Evolutionary conservation across 2,113 vertebrate genomes (phyloP).

Genomic region (Passer montanus): DNA sequence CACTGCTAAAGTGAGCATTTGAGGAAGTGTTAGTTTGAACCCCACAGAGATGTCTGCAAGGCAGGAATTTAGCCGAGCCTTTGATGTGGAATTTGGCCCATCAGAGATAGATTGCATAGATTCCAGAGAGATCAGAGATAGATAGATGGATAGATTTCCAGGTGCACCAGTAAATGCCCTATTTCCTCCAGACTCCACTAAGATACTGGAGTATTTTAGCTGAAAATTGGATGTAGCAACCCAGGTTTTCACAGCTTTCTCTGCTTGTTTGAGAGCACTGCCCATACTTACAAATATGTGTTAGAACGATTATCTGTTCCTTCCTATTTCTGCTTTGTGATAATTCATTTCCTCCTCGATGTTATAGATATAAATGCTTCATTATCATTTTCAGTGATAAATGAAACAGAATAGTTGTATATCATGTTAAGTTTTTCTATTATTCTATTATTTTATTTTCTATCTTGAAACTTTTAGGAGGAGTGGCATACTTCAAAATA

Average conservation of each 20-base stretch:
- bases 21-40: neutral
- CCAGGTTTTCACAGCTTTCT: neutral
- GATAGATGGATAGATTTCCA: neutral
- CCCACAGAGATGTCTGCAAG: neutral
- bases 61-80: neutral
- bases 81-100: neutral
- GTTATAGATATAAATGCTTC: neutral
- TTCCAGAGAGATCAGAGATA: neutral
- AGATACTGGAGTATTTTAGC: neutral
- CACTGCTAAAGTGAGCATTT: neutral
- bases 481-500: slow-evolving; percentile 45
- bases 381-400: slow-evolving; percentile 31
- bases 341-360: slow-evolving; percentile 55
- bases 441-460: slow-evolving; percentile 59
- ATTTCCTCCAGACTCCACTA: neutral
- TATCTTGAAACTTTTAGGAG: slow-evolving; percentile 31
- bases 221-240: neutral
- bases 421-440: slow-evolving; percentile 35
- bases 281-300: neutral
- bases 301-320: neutral
- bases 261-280: neutral
- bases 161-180: neutral
- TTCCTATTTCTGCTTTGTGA: slow-evolving; percentile 28
- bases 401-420: slow-evolving; percentile 25
- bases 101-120: neutral